Evolutionary conservation across 2,888 invertebrate species (phyloP), one percentile per base, ranked within the genome.

Genomic region (Odontothrips loti): DNA sequence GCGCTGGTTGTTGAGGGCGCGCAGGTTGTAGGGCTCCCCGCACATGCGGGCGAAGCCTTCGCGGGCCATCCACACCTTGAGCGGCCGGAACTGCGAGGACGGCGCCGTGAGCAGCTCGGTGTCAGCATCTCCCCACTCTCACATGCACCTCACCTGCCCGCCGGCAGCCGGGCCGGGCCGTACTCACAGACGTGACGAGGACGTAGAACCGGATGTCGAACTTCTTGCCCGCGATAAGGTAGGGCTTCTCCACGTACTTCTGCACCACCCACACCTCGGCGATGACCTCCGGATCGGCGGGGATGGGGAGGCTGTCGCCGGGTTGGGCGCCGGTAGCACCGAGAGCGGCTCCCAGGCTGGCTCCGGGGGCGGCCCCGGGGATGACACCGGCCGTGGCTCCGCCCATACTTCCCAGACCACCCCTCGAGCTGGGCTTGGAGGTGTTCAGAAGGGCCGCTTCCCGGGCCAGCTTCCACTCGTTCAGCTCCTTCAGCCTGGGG

Each of bases 31-130:
- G 83, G 89, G 86, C 29, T 89, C 89, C 82, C 90, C 89, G n/a
- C 91, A 90, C 83, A 92, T 89, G 17, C 91, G 86, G 1, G 91
- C 91, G 86, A 92, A 92, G 0, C 92, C 92, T 84, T 91, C 90
- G 78, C 91, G 86, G 82, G 90, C 90, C 63, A 91, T 85, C 90
- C 90, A 91, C 2, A 88, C 89, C 84, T 89, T 87, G 82, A 87
- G 82, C 12, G 87, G 87, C 34, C 85, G 85, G 82, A 87, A 88
- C 84, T 85, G 82, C 27, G 82, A 82, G 43, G 47, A 2, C 34
- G 34, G 34, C 34, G 34, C 34, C 34, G 34, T 43, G 34, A 43
- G n/a, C n/a, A n/a, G n/a, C n/a, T n/a, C n/a, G n/a, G n/a, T n/a
- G n/a, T n/a, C n/a, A n/a, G n/a, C n/a, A n/a, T n/a, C n/a, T n/a